phyloP scores from a whole-genome alignment of 2,113 vertebrate genomes.

The Okapia johnstoni region DNA sequence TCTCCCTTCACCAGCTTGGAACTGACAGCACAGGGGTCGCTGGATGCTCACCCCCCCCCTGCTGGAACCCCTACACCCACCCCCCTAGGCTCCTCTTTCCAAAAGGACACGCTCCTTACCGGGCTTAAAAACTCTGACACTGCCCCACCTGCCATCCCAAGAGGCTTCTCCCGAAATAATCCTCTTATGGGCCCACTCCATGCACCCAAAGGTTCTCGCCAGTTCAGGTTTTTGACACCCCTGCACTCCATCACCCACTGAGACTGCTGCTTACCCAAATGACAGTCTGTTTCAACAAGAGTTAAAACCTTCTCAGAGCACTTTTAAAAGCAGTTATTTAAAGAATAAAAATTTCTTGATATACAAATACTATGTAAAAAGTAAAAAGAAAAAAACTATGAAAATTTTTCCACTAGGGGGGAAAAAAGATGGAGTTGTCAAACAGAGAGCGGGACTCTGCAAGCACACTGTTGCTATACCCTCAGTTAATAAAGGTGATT shows the following conservation, averaged over 20 bases:
- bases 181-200: fast-evolving
- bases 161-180: not conserved
- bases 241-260: not conserved
- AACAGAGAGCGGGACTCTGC: conserved; percentile 59
- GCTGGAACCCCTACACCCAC: not conserved
- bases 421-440: conserved; percentile 46
- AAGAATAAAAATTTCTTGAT: conserved; percentile 48
- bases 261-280: conserved; percentile 55
- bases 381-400: not conserved
- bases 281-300: conserved; percentile 60
- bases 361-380: conserved; percentile 67
- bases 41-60: not conserved
- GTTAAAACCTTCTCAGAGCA: conserved; percentile 68
- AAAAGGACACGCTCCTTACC: not conserved
- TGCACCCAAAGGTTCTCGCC: too few relatives aligned
- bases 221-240: not conserved
- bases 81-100: not conserved
- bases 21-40: fast-evolving
- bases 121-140: not conserved
- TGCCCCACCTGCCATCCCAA: fast-evolving
- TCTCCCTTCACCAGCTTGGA: not conserved
- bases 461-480: conserved; percentile 60
- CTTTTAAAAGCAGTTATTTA: conserved; percentile 66
- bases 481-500: conserved; percentile 39
- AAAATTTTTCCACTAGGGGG: conserved; percentile 30